Conservation (phyloP, 2,797 vertebrate species). For the Anableps anableps region DNA sequence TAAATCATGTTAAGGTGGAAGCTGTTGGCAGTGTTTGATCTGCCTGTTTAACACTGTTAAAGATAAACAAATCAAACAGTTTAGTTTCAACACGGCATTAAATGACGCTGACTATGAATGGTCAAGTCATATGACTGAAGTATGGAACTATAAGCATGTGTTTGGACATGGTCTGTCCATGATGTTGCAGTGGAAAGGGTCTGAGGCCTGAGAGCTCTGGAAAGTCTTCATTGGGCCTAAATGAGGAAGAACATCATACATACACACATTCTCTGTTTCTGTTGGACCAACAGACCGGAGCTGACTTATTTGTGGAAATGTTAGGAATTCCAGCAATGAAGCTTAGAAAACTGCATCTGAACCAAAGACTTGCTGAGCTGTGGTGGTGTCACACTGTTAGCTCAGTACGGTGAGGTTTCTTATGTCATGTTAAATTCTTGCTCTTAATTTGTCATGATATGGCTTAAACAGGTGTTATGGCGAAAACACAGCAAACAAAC, state of each 20-base stretch:
- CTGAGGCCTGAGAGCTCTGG: constrained; percentile 69
- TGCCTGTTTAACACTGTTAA: neutral
- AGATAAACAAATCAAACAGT: neutral
- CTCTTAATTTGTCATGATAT: constrained; percentile 17
- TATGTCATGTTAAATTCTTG: neutral
- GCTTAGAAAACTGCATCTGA: constrained; percentile 65
- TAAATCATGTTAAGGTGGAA: neutral
- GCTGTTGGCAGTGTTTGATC: neutral
- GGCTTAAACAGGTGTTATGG: neutral
- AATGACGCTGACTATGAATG: constrained; percentile 34
- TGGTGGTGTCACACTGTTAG: constrained; percentile 29
- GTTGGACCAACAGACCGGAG: constrained; percentile 76
- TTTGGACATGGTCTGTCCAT: constrained; percentile 39
- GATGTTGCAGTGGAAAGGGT: constrained; percentile 55
- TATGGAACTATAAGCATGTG: constrained; percentile 18
- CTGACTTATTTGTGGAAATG: constrained; percentile 84
- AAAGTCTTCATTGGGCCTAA: constrained; percentile 69
- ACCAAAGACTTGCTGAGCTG: constrained; percentile 64
- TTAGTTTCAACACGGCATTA: neutral
- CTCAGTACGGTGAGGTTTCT: neutral
- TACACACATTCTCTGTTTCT: constrained; percentile 73
- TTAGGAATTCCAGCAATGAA: constrained; percentile 82
- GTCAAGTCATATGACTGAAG: constrained; percentile 25
- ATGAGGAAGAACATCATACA: constrained; percentile 59
- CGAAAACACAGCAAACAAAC: constrained; percentile 25